A percentile compares a stretch with the other conserved stretches of the same genome.
Conservation (phyloP, 2,888 invertebrate genomes). For the Microdon myrmicae region DNA sequence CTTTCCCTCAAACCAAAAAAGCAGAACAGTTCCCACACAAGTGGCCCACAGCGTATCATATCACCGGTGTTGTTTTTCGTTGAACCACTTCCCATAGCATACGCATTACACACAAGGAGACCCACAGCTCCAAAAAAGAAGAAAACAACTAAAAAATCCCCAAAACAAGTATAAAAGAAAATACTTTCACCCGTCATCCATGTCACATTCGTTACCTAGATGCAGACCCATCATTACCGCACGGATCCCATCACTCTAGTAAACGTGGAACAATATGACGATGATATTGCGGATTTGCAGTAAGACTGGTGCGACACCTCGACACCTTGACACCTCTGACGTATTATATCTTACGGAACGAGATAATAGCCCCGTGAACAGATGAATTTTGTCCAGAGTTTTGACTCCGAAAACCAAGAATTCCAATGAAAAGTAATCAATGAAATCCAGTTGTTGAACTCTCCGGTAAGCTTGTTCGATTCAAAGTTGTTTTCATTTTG, state of each 20-base stretch:
- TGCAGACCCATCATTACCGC: constrained; percentile 5
- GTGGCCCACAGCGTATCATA: constrained; percentile 18
- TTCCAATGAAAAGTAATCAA: constrained; percentile 45
- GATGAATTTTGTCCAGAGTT: constrained; percentile 13
- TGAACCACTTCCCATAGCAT: constrained; percentile 23
- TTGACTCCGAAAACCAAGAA: constrained; percentile 2
- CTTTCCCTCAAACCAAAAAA: no score
- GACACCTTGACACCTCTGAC: constrained; percentile 20
- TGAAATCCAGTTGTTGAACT: no score
- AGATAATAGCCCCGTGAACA: constrained; percentile 43
- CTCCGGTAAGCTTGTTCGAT: no score
- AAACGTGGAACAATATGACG: constrained; percentile 23
- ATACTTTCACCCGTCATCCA: constrained; percentile 44
- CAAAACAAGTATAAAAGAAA: constrained; percentile 12
- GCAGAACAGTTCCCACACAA: constrained; percentile 41
- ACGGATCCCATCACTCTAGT: constrained; percentile 12
- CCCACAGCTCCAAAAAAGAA: constrained; percentile 13
- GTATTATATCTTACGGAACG: constrained; percentile 31
- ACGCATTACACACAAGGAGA: constrained; percentile 5
- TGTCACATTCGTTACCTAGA: constrained; percentile 33
- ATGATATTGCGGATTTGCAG: constrained; percentile 32
- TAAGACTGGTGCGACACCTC: constrained; percentile 38
- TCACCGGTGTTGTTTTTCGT: constrained; percentile 33
- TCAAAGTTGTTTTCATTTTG: no score
- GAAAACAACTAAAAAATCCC: neutral